Evolutionary conservation across 2,888 invertebrate genomes (phyloP).

Genomic region (Apamea crenata): DNA sequence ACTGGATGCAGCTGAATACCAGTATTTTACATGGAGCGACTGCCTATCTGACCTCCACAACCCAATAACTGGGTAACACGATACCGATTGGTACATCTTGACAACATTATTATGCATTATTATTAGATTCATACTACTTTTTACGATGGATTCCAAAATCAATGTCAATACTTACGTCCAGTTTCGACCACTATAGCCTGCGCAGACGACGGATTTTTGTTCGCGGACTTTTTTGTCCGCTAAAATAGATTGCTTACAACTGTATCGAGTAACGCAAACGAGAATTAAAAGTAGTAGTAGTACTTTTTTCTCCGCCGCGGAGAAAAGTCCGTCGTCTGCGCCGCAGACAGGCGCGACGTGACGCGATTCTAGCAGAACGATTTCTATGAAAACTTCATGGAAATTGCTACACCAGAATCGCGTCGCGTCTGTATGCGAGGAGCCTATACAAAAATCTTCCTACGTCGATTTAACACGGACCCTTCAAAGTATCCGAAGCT

Average conservation of each 20-base stretch:
- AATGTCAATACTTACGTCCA: not conserved
- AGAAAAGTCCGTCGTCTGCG: no score
- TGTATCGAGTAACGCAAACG: no score
- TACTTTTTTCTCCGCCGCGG: no score
- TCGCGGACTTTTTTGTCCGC: no score
- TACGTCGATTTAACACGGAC: not conserved
- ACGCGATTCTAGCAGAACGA: not conserved
- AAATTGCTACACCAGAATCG: not conserved
- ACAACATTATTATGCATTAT: not conserved
- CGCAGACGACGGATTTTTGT: no score
- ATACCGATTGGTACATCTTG: no score
- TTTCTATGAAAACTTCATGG: not conserved
- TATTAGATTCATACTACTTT: not conserved
- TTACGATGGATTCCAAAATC: not conserved
- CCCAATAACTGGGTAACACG: not conserved
- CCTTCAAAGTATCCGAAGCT: conserved; percentile 14
- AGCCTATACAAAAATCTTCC: not conserved
- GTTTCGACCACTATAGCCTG: not conserved
- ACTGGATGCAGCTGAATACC: not conserved
- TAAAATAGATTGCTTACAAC: no score
- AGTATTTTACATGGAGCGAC: not conserved
- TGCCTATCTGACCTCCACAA: not conserved
- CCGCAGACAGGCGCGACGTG: not conserved
- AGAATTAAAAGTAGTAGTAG: no score
- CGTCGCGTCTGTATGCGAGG: not conserved